phyloP scores from a whole-genome alignment of 2,113 vertebrate species.

The Dromaius novaehollandiae region DNA sequence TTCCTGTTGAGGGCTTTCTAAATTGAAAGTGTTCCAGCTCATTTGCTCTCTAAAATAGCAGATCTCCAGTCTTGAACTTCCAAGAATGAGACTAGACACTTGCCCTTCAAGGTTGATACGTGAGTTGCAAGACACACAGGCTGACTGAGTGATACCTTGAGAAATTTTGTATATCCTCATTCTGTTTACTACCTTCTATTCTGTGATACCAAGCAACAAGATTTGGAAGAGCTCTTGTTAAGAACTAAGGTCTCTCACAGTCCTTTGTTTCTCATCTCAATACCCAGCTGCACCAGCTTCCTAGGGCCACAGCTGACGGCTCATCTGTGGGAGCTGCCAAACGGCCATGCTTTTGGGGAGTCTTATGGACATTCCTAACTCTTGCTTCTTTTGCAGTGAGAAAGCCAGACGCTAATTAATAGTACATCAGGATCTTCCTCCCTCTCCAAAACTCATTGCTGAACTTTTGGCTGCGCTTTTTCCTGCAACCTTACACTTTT shows the following conservation, averaged over 20 bases:
- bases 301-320: background rate
- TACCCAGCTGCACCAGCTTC: background rate
- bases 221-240: background rate
- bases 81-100: background rate
- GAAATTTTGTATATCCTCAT: background rate
- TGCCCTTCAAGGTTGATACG: no score
- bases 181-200: background rate
- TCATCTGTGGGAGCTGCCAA: background rate
- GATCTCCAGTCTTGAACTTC: background rate
- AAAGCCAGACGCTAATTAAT: background rate
- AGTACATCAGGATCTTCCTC: background rate
- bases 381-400: background rate
- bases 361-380: background rate
- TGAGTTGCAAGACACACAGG: background rate
- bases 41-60: background rate
- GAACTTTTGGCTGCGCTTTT: background rate
- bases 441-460: background rate
- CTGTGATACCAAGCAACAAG: background rate
- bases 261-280: background rate
- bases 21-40: background rate
- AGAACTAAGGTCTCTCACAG: background rate
- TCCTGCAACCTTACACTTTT: background rate
- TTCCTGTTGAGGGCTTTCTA: background rate
- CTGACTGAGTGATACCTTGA: no score
- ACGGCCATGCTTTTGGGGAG: background rate